Evolutionary conservation across 2,888 invertebrate genomes (phyloP).

Genomic region (Lithophane semibrunnea): DNA sequence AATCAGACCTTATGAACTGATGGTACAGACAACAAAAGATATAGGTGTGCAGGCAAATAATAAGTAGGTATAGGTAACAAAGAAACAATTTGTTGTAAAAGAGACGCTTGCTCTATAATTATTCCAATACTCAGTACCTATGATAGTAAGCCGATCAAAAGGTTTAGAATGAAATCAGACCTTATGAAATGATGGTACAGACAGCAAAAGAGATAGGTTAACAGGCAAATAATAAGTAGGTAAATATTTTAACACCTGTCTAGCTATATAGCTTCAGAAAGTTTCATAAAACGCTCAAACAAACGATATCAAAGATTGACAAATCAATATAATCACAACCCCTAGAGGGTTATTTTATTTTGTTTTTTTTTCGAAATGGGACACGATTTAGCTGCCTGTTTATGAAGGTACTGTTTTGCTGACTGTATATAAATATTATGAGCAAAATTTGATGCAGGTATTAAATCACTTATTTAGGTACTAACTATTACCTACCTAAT

Average conservation of each 20-base stretch:
- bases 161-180: not conserved
- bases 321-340: not conserved
- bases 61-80: slow-evolving; percentile 1
- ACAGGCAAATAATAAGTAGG: not conserved
- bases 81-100: slow-evolving; percentile 6
- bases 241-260: too few relatives aligned
- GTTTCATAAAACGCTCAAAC: not conserved
- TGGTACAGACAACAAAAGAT: not conserved
- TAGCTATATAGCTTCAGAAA: not conserved
- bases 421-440: not conserved
- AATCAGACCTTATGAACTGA: slow-evolving; percentile 9
- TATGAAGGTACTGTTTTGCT: not conserved
- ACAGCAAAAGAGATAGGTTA: not conserved
- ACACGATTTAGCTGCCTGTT: not conserved
- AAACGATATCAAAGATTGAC: slow-evolving; percentile 1
- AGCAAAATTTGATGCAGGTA: not conserved
- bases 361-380: not conserved
- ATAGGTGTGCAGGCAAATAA: not conserved
- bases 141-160: slow-evolving; percentile 21
- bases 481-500: not conserved
- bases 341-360: too few relatives aligned
- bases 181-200: slow-evolving; percentile 8
- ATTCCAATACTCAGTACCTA: not conserved
- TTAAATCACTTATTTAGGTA: not conserved
- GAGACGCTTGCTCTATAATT: slow-evolving; percentile 18